Conservation (phyloP, 1,140 invertebrate species). For the Drosophila fuyamai region DNA sequence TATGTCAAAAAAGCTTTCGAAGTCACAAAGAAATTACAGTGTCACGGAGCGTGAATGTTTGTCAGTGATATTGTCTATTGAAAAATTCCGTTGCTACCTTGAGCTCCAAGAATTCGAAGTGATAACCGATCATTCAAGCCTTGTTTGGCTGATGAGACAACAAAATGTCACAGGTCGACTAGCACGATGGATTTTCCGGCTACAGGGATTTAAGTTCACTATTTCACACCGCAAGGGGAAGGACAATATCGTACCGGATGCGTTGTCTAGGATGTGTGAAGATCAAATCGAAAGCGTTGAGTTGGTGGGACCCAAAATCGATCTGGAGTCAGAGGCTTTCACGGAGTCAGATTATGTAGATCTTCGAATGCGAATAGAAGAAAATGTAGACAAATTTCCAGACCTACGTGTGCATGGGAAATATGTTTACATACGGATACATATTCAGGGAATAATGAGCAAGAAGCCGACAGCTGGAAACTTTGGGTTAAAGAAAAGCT, state of each 20-base stretch:
- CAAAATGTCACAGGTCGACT: slow-evolving; percentile 24
- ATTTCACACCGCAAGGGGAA: not conserved
- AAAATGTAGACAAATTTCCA: not conserved
- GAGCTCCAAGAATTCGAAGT: not conserved
- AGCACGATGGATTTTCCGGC: not conserved
- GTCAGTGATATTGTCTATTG: too few species aligned
- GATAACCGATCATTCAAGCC: slow-evolving; percentile 22
- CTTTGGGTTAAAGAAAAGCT: slow-evolving; percentile 3
- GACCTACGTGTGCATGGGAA: too few species aligned
- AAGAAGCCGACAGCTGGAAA: slow-evolving; percentile 3
- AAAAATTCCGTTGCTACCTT: too few species aligned
- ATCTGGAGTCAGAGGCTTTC: not conserved
- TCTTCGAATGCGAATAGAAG: not conserved
- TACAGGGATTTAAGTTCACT: slow-evolving; percentile 1
- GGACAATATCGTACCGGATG: not conserved
- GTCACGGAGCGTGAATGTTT: too few species aligned
- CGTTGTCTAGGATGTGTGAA: too few species aligned
- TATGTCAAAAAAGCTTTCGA: too few species aligned
- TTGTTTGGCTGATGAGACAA: not conserved
- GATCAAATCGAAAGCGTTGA: not conserved
- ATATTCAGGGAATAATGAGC: not conserved
- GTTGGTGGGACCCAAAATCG: slow-evolving; percentile 3
- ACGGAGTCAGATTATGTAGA: not conserved
- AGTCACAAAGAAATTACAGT: too few species aligned
- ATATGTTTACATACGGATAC: not conserved